Evolutionary conservation across 2,797 vertebrate genomes (phyloP).

Genomic region (Clarias fuscus): DNA sequence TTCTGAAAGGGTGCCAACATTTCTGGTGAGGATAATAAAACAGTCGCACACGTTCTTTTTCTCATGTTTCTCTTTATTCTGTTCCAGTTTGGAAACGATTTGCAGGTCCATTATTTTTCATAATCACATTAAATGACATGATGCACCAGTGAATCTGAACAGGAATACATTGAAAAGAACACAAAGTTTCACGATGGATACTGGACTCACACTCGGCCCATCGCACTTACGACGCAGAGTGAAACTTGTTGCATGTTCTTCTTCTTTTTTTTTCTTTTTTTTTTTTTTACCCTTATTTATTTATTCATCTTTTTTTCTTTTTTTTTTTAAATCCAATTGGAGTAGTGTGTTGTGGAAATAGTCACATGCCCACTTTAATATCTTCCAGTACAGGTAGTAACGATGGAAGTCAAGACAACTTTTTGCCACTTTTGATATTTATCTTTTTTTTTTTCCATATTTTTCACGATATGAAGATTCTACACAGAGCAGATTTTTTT

Average conservation of each 20-base stretch:
- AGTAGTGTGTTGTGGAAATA: conserved; percentile 58
- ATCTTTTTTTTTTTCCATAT: conserved; percentile 63
- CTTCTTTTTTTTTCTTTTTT: conserved; percentile 56
- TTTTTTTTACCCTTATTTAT: conserved; percentile 8
- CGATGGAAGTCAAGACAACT: conserved; percentile 68
- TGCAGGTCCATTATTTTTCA: conserved; percentile 88
- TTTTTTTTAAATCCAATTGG: conserved; percentile 23
- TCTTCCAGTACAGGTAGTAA: conserved; percentile 63
- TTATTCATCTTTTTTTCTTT: conserved; percentile 5
- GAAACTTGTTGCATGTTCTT: conserved; percentile 64
- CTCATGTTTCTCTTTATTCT: conserved; percentile 85
- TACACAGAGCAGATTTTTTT: conserved; percentile 70
- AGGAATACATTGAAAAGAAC: conserved; percentile 94
- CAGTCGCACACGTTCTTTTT: conserved; percentile 17
- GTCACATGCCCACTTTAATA: conserved; percentile 62
- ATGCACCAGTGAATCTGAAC: conserved; percentile 95
- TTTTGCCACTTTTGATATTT: conserved; percentile 70
- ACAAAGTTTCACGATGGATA: conserved; percentile 95
- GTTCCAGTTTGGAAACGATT: conserved; percentile 89
- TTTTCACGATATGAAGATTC: conserved; percentile 76
- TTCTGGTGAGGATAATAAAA: too few species aligned
- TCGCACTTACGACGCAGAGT: conserved; percentile 92
- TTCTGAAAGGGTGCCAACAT: too few species aligned
- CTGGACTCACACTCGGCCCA: conserved; percentile 88
- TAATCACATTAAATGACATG: conserved; percentile 95